phyloP scores from a whole-genome alignment of 35 echinoderm and acorn worm genomes.

The Apostichopus japonicus region DNA sequence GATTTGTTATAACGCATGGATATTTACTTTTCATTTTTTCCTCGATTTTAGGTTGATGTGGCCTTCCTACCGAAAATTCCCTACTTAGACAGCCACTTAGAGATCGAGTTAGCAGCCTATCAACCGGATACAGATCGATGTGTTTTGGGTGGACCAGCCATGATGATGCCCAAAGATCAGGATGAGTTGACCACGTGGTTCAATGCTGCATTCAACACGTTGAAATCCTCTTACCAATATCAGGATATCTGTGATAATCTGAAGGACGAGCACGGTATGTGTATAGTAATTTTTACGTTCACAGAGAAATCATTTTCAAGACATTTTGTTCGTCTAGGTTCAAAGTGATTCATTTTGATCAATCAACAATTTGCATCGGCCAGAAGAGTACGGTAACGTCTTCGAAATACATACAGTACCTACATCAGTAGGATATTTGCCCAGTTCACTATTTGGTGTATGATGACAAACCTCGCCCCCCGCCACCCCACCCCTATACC shows the following conservation, averaged over 20 bases:
- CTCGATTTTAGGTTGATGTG: background rate
- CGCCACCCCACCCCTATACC: no score
- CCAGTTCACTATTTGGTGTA: no score
- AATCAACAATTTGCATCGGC: no score
- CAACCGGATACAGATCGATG: background rate
- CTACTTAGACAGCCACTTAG: background rate
- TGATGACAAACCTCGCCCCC: no score
- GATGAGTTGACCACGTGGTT: conserved; percentile 7
- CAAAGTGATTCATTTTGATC: no score
- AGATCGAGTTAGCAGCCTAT: background rate
- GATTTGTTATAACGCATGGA: background rate
- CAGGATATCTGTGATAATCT: conserved; percentile 16
- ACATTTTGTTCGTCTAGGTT: no score
- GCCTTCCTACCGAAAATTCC: background rate
- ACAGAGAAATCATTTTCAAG: no score
- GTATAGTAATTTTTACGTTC: no score
- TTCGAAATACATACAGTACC: no score
- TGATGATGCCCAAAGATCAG: conserved; percentile 24
- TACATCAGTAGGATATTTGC: no score
- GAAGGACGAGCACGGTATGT: conserved; percentile 26
- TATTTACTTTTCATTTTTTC: background rate
- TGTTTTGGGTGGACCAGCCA: conserved; percentile 26
- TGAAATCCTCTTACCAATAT: background rate
- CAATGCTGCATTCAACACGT: conserved; percentile 22
- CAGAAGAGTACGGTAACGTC: no score